Conservation (phyloP, 2,797 vertebrate species). For the Sebastes cheni region DNA sequence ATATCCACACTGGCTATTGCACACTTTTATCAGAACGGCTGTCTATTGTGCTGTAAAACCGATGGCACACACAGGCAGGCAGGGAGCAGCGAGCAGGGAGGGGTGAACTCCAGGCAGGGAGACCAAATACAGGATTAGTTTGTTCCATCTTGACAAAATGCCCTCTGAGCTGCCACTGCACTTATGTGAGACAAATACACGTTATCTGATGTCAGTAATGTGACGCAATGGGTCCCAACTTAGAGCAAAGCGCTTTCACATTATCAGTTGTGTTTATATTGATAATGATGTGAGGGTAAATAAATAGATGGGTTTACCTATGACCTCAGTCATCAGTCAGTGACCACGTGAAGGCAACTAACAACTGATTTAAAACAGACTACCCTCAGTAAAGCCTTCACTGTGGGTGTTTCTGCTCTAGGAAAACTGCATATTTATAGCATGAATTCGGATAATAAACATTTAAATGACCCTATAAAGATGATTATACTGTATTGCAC, state of each 20-base stretch:
- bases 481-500: not conserved
- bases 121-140: conserved; percentile 56
- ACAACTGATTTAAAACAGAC: not conserved
- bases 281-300: conserved; percentile 1
- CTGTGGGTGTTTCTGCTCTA: not conserved
- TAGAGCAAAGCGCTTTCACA: not conserved
- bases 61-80: conserved; percentile 47
- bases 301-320: conserved; percentile 15
- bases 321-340: conserved; percentile 18
- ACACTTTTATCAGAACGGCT: conserved; percentile 63
- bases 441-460: not conserved
- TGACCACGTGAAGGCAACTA: not conserved
- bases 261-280: conserved; percentile 23
- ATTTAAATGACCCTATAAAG: not conserved
- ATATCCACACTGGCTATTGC: conserved; percentile 66
- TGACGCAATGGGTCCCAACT: not conserved
- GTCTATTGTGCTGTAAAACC: conserved; percentile 60
- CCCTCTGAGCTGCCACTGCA: conserved; percentile 29
- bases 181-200: conserved; percentile 30
- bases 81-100: conserved; percentile 8
- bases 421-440: not conserved
- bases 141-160: conserved; percentile 55
- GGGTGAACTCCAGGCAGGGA: conserved; percentile 34
- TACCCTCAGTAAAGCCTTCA: not conserved
- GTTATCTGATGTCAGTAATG: conserved; percentile 9